phyloP scores from a whole-genome alignment of 2,797 vertebrate genomes.

The Anableps anableps region DNA sequence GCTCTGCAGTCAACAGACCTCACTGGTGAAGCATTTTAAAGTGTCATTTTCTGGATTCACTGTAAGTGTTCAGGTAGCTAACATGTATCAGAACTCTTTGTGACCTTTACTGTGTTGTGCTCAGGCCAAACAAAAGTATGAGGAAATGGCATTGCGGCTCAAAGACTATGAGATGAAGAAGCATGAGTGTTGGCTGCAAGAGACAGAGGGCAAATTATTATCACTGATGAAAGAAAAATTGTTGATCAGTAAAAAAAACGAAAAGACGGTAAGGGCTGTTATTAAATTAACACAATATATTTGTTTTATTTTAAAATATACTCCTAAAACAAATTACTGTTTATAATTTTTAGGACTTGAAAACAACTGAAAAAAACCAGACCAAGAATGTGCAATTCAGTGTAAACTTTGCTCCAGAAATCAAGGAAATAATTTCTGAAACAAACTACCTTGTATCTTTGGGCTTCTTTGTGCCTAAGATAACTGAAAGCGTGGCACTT shows the following conservation, averaged over 20 bases:
- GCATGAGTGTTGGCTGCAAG: constrained; percentile 80
- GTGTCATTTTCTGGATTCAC: not conserved
- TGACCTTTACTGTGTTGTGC: constrained; percentile 29
- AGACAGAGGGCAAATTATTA: constrained; percentile 75
- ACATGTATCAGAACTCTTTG: not conserved
- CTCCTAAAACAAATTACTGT: not conserved
- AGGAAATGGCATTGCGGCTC: constrained; percentile 80
- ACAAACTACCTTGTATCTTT: constrained; percentile 85
- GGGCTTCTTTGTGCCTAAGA: constrained; percentile 82
- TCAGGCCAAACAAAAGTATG: constrained; percentile 86
- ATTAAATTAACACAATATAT: not conserved
- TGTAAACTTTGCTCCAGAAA: constrained; percentile 87
- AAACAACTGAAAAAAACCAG: constrained; percentile 32
- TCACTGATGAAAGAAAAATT: constrained; percentile 84
- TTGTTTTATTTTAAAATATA: not conserved
- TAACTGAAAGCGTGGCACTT: constrained; percentile 82
- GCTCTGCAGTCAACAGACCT: constrained; percentile 78
- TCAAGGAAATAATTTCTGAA: constrained; percentile 88
- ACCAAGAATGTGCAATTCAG: constrained; percentile 62
- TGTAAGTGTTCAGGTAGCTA: not conserved
- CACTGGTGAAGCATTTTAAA: constrained; percentile 73
- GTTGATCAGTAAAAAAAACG: constrained; percentile 63
- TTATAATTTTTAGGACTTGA: constrained; percentile 28
- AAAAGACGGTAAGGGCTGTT: constrained; percentile 64
- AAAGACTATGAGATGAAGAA: constrained; percentile 84